Conservation (phyloP, 2,888 invertebrate species). For the Masnerella sp. region DNA sequence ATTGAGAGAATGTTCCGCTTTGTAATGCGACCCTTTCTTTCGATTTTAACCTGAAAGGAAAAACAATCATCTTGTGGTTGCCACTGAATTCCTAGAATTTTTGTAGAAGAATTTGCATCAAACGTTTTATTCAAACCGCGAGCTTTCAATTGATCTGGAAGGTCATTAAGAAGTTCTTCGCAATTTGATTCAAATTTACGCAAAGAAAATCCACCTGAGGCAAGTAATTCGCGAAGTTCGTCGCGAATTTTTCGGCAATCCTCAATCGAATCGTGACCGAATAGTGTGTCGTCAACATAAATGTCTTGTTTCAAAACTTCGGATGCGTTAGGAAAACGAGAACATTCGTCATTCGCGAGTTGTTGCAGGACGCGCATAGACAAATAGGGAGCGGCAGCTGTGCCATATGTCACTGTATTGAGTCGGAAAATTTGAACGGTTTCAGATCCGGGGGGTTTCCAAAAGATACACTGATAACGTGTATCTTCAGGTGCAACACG, state of each 20-base stretch:
- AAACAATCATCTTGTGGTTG: constrained; percentile 2
- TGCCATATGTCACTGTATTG: constrained; percentile 10
- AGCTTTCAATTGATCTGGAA: not conserved
- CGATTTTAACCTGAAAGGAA: not conserved
- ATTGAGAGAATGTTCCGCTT: not conserved
- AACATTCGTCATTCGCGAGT: constrained; percentile 3
- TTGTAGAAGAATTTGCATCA: not conserved
- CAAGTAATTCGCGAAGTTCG: constrained; percentile 10
- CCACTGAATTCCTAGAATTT: constrained; percentile 8
- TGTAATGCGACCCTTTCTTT: not conserved
- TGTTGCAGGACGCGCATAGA: constrained; percentile 6
- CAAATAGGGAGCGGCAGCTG: constrained; percentile 2
- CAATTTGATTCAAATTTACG: constrained; percentile 28
- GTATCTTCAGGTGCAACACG: constrained; percentile 14
- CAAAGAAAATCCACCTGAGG: constrained; percentile 21
- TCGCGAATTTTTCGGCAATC: not conserved
- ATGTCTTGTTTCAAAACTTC: constrained; percentile 1
- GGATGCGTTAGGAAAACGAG: constrained; percentile 2
- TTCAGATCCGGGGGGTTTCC: not conserved
- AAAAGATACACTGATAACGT: constrained; percentile 19
- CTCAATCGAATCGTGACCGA: constrained; percentile 5
- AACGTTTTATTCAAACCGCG: not conserved
- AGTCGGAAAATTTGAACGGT: constrained; percentile 2
- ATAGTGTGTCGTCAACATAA: constrained; percentile 32
- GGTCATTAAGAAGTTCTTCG: not conserved